phyloP scores from a whole-genome alignment of 2,797 vertebrate genomes.

The Muscicapa comitata region DNA sequence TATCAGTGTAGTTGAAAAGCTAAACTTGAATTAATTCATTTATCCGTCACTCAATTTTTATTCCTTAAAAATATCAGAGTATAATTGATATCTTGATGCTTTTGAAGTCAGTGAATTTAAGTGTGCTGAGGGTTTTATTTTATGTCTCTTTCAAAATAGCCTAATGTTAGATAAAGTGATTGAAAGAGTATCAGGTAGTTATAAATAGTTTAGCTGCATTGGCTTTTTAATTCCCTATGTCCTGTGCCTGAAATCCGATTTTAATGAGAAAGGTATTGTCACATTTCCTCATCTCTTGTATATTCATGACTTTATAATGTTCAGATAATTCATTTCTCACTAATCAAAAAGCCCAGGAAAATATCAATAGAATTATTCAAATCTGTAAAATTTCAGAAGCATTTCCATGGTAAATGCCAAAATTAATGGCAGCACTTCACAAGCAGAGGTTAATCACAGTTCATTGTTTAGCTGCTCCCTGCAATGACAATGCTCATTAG shows the following conservation, averaged over 20 bases:
- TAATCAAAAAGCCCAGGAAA: constrained; percentile 51
- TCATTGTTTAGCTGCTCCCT: constrained; percentile 63
- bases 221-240: constrained; percentile 17
- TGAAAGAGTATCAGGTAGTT: constrained; percentile 15
- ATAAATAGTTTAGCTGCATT: constrained; percentile 16
- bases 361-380: constrained; percentile 64
- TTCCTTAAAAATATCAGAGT: background rate
- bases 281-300: constrained; percentile 22
- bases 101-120: constrained; percentile 21
- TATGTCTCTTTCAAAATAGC: background rate
- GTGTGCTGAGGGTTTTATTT: constrained; percentile 1
- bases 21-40: background rate
- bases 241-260: background rate
- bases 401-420: constrained; percentile 50
- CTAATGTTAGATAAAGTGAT: background rate
- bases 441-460: constrained; percentile 64
- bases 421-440: constrained; percentile 60
- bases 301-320: constrained; percentile 42
- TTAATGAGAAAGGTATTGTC: constrained; percentile 32
- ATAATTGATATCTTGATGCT: background rate
- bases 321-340: constrained; percentile 41
- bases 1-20: background rate
- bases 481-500: background rate
- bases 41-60: background rate
- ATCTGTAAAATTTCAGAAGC: constrained; percentile 54